These are phyloP conservation scores for Eubasilissa regina DNA, from an alignment of 1,140 invertebrate genomes.

Conservation along the genomic window DNA sequence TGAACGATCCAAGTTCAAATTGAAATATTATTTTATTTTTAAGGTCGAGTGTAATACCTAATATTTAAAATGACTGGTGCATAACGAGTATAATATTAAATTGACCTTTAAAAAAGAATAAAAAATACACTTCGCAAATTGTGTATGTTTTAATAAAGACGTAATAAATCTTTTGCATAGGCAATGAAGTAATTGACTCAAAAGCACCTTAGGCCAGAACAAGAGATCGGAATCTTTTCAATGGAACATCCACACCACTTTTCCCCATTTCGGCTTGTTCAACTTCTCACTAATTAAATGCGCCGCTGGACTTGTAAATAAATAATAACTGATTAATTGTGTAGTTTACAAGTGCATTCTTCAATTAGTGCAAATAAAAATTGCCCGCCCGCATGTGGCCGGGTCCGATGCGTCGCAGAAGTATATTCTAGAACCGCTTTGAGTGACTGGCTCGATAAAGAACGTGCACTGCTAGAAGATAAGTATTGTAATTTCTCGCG, in stretches of 20 bases:
- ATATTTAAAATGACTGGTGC: no score
- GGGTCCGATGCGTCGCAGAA: background rate
- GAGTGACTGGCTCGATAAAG: no score
- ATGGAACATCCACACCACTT: slow-evolving; percentile 1
- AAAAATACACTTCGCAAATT: no score
- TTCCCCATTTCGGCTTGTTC: slow-evolving; percentile 22
- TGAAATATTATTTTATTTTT: no score
- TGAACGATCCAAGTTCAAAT: no score
- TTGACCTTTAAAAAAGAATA: no score
- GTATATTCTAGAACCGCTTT: no score
- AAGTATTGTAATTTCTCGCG: no score
- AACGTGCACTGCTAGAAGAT: no score
- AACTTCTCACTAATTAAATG: slow-evolving; percentile 17
- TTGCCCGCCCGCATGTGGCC: background rate
- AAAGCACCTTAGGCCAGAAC: slow-evolving; percentile 20
- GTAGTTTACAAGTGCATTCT: background rate
- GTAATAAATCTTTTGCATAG: slow-evolving; percentile 28
- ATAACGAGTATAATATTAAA: no score
- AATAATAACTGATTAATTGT: background rate
- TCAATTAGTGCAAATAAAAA: background rate
- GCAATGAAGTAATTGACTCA: slow-evolving; percentile 33
- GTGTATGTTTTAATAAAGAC: slow-evolving; percentile 20
- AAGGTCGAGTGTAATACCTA: no score
- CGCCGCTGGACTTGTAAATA: background rate
- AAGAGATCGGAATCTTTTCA: slow-evolving; percentile 30